Evolutionary conservation across 2,888 invertebrate genomes (phyloP).

Genomic region (Hoplodrina ambigua): DNA sequence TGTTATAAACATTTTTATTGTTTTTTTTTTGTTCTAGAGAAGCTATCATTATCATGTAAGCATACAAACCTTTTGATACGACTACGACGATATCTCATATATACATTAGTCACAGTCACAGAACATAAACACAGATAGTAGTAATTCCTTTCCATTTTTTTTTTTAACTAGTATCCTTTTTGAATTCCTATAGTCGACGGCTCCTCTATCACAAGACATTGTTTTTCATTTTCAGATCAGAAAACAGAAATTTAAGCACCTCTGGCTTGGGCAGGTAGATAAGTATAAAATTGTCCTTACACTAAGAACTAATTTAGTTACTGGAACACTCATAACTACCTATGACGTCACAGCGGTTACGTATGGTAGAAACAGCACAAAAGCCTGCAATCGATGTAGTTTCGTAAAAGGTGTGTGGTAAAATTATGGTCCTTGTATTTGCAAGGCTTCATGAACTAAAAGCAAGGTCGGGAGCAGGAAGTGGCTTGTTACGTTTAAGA

Average conservation of each 20-base stretch:
- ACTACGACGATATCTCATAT: neutral
- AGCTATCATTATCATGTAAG: no score
- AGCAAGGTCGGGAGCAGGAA: constrained; percentile 69
- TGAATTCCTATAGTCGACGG: neutral
- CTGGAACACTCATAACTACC: constrained; percentile 1
- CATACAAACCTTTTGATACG: neutral
- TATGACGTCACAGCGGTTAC: neutral
- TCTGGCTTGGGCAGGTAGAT: constrained; percentile 36
- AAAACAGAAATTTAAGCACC: constrained; percentile 30
- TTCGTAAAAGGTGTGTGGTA: constrained; percentile 52
- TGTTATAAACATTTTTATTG: constrained; percentile 8
- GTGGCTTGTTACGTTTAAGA: constrained; percentile 60
- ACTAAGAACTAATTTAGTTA: constrained; percentile 13
- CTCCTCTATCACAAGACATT: constrained; percentile 24
- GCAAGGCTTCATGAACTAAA: constrained; percentile 71
- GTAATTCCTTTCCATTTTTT: neutral
- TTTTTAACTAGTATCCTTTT: neutral
- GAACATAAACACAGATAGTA: neutral
- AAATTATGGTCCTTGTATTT: constrained; percentile 58
- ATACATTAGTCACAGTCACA: neutral
- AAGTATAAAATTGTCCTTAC: constrained; percentile 5
- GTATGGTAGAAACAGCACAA: constrained; percentile 33
- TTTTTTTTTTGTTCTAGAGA: neutral
- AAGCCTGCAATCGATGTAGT: constrained; percentile 17
- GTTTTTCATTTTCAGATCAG: constrained; percentile 36